Evolutionary conservation across 2,888 invertebrate genomes (phyloP).

Genomic region (Campoplex capitator): DNA sequence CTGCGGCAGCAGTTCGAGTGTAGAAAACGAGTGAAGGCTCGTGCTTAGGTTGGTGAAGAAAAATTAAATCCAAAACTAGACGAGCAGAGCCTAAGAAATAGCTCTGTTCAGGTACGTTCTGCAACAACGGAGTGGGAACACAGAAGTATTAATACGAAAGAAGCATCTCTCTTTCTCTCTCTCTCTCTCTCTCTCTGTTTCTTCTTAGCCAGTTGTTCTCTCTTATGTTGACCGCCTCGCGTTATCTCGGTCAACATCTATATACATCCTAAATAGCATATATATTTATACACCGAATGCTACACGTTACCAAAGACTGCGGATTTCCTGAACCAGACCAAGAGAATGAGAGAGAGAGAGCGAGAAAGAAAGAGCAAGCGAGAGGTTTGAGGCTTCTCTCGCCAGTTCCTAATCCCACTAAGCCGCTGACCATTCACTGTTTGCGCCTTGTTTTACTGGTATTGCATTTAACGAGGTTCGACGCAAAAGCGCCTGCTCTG

Average conservation of each 20-base stretch:
- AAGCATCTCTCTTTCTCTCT: slow-evolving; percentile 5
- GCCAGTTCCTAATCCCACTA: slow-evolving; percentile 64
- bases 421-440: slow-evolving; percentile 74
- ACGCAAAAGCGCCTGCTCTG: slow-evolving; percentile 62
- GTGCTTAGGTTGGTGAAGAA: slow-evolving; percentile 70
- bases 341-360: too few species aligned
- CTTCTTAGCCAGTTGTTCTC: slow-evolving; percentile 59
- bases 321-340: slow-evolving; percentile 42
- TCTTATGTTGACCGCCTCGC: slow-evolving; percentile 76
- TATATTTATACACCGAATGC: slow-evolving; percentile 43
- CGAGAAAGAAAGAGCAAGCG: slow-evolving; percentile 29
- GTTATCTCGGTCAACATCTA: slow-evolving; percentile 77
- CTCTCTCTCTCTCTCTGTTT: slow-evolving; percentile 12
- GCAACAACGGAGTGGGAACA: slow-evolving; percentile 9
- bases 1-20: slow-evolving; percentile 42
- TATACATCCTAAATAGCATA: slow-evolving; percentile 17
- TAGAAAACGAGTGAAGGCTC: slow-evolving; percentile 57
- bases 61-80: slow-evolving; percentile 74
- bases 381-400: slow-evolving; percentile 30
- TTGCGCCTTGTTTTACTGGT: slow-evolving; percentile 82
- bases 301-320: slow-evolving; percentile 39
- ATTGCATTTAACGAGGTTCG: slow-evolving; percentile 81
- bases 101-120: slow-evolving; percentile 73
- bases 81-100: slow-evolving; percentile 59
- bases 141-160: slow-evolving; percentile 29